Evolutionary conservation across 2,113 vertebrate genomes (phyloP), one percentile per base, ranked within the genome.

Genomic region (Amazona vittata): DNA sequence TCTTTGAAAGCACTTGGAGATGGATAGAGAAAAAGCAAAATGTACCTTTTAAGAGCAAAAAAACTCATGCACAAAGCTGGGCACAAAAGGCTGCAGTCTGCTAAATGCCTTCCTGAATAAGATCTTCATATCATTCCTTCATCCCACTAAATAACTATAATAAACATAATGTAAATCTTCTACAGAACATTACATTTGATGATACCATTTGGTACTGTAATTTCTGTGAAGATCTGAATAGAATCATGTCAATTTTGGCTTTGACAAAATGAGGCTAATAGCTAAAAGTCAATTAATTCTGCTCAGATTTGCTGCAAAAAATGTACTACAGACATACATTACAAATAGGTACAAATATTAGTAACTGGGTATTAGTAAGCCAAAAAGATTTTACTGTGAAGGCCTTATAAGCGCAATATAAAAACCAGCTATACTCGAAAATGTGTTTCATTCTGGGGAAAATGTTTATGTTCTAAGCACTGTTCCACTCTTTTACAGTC

Each of bases 181-280:
- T 82, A 49, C 37, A 90, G 86, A 73, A 71, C 74, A 94, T 94
- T 90, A 60, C 39, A 90, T 68, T 37, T 75, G 64, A 96, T 86
- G 15, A 37, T 60, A 64, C 12, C 31, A 62, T 92, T 96, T 84
- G 44, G 24, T 86, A 60, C 60, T 86, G 47, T 62, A 78, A 62
- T 82, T 82, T 92, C 86, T 78, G 47, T 75, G 77, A 93, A 60
- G 64, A 86, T n/a, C 43, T 86, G 83, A 89, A 88, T 55, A 83
- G 78, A 68, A 68, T 44, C 10, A 29, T 16, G 39, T 21, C 21
- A 86, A 84, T 86, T 86, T 39, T 92, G 39, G 14, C 73, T 83
- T 55, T 86, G 71, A 78, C 43, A 90, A 92, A 95, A 86, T 55
- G 5, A 89, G 19, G 57, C 41, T 20, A 81, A 53, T 81, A 94